Evolutionary conservation across 1,140 invertebrate species (phyloP), one percentile per base, ranked within the genome.

Genomic region (Zaprionus tsacasi): DNA sequence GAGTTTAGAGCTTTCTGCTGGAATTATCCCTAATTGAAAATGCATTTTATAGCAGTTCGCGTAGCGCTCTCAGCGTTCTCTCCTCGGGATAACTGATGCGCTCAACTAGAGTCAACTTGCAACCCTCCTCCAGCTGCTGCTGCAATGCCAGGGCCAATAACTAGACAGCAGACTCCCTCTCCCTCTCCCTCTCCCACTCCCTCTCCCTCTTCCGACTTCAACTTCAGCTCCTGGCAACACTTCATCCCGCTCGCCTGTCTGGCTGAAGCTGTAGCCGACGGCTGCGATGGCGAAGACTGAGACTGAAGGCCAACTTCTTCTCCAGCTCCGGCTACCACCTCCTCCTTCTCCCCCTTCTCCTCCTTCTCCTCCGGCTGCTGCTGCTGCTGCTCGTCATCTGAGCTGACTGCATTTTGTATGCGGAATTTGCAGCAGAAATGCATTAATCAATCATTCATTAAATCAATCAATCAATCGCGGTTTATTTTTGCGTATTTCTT

Each of bases 391-490:
- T 71, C 30, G 45, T 38, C 35, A 38, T 63, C 30, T 36, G 57
- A 59, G 58, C 59, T 69, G 61, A 63, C 27, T 78, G 82, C 83
- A 87, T 89, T 89, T 80, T 83, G 85, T 82, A 88, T 89, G 77
- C 76, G 82, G 85, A 78, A 88, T 88, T 88, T 89, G 85, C 85
- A 89, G 88, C 81, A 81, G 85, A 85, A 81, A 89, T 89, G 85
- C 85, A 89, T 89, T 89, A 89, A 89, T 89, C 85, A 89, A 89
- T 89, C 85, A 89, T 89, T 89, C 85, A 89, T 89, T 89, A 89
- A 89, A 89, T 89, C 85, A 89, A 89, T 89, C 85, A 89, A 89
- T 89, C 85, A 89, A 85, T 89, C 68, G 80, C 80, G 73, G 45
- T 83, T 81, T 70, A 52, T 71, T 69, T 57, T 45, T 45, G 40